Base-by-base conservation (phyloP, 1,140 invertebrate species). In the Drosophila persimilis region DNA sequence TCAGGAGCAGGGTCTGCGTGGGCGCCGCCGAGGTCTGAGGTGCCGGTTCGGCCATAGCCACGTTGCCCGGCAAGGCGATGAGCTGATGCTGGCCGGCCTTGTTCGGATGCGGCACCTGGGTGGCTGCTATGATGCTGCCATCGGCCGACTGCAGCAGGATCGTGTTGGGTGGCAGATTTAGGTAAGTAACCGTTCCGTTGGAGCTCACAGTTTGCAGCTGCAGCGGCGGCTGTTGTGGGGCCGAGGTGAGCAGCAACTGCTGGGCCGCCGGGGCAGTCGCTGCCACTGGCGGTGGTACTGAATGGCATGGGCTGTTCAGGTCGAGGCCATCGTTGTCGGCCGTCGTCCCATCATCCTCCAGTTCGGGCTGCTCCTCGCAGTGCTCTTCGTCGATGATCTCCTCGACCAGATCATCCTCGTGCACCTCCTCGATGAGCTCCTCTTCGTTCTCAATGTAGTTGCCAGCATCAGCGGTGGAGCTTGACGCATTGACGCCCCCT, bases 141-240 rank as follows among this genome's bases (percentile, higher is more conserved):
- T 90, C 85, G 20, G 89, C 67, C 20, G 89, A 85, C 13, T 90
- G 80, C 59, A 90, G 58, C 48, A 90, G 47, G 58, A 90, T 90
- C 6, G 89, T 90, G 39, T 90, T 90, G 17, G 89, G 50, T 41
- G 89, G 89, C 60, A 90, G 54, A 57, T 90, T 90, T 22, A 90
- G 88, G 61, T 89, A 90, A 35, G 89, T 90, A 17, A 90, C 85
- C 7, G 85, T 88, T 9, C 89, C 89, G 17, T 90, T 90, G 17
- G 89, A 80, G 56, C 75, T 77, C 62, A 90, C 81, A 1, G 89
- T 90, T 60, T 90, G 89, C 50, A 90, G 60, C 53, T 86, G 89
- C 8, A 89, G 44, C n/a, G 80, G 73, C 1, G 73, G 66, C 0
- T 71, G 55, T 26, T 71, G 77, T 11, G 72, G 54, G 48, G 79